Conservation (phyloP, 30 jellyfish, hydroid and myxozoan genomes). For the Cassiopea andromeda region DNA sequence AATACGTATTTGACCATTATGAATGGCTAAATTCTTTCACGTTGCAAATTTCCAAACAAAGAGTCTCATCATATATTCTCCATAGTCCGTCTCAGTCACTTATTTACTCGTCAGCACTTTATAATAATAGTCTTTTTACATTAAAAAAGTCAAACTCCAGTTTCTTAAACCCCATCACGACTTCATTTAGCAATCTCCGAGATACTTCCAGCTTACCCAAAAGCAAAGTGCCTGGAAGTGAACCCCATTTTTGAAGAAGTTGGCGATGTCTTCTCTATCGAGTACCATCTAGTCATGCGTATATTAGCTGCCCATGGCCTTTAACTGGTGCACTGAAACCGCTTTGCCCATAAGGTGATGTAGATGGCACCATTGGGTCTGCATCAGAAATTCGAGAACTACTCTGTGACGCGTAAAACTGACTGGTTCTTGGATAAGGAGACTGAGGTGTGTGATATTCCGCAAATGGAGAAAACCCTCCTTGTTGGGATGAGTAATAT, state of each 20-base stretch:
- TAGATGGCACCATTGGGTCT: constrained; percentile 63
- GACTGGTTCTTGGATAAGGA: constrained; percentile 64
- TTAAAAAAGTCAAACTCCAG: not conserved
- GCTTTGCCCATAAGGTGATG: constrained; percentile 76
- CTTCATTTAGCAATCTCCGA: constrained; percentile 1
- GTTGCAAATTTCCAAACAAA: too few relatives aligned
- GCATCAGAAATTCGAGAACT: constrained; percentile 76
- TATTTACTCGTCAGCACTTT: not conserved
- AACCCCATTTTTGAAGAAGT: too few relatives aligned
- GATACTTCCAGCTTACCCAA: constrained; percentile 21
- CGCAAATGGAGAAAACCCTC: constrained; percentile 87
- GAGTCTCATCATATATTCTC: too few relatives aligned
- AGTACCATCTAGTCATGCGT: constrained; percentile 64
- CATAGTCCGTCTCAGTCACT: not conserved
- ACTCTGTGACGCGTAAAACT: constrained; percentile 52
- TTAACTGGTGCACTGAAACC: constrained; percentile 78
- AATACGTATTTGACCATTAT: too few relatives aligned
- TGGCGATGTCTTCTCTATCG: not conserved
- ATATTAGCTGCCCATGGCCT: constrained; percentile 81
- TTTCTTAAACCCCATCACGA: not conserved
- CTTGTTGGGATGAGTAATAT: constrained; percentile 81
- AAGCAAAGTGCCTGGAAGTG: constrained; percentile 22
- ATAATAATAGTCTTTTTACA: not conserved
- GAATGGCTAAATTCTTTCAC: too few relatives aligned
- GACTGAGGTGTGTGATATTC: constrained; percentile 82